phyloP scores from a whole-genome alignment of 2,113 vertebrate genomes.

The Cheirogaleus medius region DNA sequence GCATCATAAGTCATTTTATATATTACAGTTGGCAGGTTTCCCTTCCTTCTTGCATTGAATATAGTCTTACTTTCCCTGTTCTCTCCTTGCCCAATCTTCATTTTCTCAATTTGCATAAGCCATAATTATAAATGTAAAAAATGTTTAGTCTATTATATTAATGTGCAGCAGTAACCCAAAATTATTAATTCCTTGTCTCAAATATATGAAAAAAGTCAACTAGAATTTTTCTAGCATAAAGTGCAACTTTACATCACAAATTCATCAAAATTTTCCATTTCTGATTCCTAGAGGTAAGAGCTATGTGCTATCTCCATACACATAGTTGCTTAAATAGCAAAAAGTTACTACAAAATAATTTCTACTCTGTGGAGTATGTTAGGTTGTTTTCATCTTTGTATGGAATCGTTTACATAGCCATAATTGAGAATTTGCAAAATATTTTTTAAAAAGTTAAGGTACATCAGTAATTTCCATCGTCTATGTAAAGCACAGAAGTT shows the following conservation, averaged over 20 bases:
- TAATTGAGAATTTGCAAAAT: background rate
- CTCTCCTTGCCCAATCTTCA: background rate
- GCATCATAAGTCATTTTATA: slow-evolving; percentile 26
- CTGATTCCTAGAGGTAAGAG: background rate
- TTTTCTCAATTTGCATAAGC: background rate
- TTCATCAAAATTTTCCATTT: background rate
- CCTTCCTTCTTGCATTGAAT: slow-evolving; percentile 1
- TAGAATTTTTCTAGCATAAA: background rate
- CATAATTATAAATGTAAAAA: background rate
- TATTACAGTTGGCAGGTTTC: slow-evolving; percentile 54
- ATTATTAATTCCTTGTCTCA: background rate
- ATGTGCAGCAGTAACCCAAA: background rate
- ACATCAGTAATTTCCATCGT: background rate
- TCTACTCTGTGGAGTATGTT: background rate
- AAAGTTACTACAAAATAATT: background rate
- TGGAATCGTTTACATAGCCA: background rate
- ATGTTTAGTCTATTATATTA: background rate
- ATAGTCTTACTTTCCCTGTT: background rate
- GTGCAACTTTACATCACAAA: background rate
- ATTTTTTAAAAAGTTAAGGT: background rate
- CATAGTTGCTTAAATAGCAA: background rate
- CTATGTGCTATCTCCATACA: background rate
- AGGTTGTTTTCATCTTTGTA: background rate
- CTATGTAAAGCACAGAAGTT: background rate
- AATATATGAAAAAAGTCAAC: background rate